Evolutionary conservation across 2,797 vertebrate species (phyloP).

Genomic region (Esox masquinongy): DNA sequence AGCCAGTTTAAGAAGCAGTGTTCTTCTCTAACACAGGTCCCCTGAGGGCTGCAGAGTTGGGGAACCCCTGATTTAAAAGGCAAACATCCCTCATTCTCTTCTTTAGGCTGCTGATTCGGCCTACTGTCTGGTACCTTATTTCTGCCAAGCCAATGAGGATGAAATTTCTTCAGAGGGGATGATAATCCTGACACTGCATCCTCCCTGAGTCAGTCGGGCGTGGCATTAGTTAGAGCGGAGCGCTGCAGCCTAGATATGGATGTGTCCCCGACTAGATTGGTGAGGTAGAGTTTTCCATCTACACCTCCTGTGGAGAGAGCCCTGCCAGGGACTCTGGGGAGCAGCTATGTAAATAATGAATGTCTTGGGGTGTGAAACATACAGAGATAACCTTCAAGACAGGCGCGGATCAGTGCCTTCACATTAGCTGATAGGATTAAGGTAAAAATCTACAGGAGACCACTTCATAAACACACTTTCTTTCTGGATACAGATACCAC

Average conservation of each 20-base stretch:
- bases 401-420: constrained; percentile 76
- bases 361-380: constrained; percentile 75
- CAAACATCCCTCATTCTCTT: constrained; percentile 41
- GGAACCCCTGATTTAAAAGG: constrained; percentile 72
- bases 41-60: constrained; percentile 46
- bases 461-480: constrained; percentile 74
- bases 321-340: constrained; percentile 60
- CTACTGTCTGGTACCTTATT: neutral
- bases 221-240: constrained; percentile 32
- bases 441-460: constrained; percentile 76
- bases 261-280: constrained; percentile 73
- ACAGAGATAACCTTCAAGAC: constrained; percentile 81
- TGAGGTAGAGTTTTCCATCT: constrained; percentile 73
- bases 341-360: constrained; percentile 80
- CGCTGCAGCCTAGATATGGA: constrained; percentile 69
- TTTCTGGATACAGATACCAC: constrained; percentile 42
- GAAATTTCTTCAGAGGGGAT: constrained; percentile 69
- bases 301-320: constrained; percentile 66
- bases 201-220: constrained; percentile 71
- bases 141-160: constrained; percentile 54
- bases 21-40: constrained; percentile 34
- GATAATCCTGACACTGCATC: constrained; percentile 74
- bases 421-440: constrained; percentile 81
- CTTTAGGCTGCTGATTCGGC: constrained; percentile 49
- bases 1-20: constrained; percentile 35